phyloP scores from a whole-genome alignment of 2,888 invertebrate genomes.

The Tiliacea citrago region DNA sequence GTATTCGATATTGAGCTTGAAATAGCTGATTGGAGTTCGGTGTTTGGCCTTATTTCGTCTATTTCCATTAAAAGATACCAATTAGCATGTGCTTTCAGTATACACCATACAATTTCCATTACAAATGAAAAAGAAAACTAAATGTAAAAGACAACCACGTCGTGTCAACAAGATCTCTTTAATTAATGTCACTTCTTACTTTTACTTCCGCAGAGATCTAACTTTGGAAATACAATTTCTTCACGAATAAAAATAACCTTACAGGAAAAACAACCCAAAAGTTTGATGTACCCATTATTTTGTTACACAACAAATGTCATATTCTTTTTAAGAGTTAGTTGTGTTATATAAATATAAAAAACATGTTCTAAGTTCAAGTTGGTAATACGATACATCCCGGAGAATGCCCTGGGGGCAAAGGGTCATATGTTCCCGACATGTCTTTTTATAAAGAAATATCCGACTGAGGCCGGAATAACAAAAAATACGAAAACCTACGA shows the following conservation, averaged over 20 bases:
- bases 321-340: constrained; percentile 30
- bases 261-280: constrained; percentile 28
- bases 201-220: neutral
- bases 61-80: neutral
- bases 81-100: neutral
- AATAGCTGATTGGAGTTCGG: neutral
- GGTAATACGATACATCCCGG: constrained; percentile 52
- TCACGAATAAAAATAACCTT: neutral
- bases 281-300: constrained; percentile 41
- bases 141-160: neutral
- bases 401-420: constrained; percentile 50
- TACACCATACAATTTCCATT: neutral
- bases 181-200: constrained; percentile 18
- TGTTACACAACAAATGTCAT: constrained; percentile 27
- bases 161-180: neutral
- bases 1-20: neutral
- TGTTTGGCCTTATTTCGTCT: neutral
- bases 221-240: constrained; percentile 24
- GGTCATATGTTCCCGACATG: constrained; percentile 56
- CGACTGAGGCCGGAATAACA: constrained; percentile 30
- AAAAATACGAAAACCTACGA: constrained; percentile 36
- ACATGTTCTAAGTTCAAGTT: constrained; percentile 51
- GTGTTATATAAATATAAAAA: constrained; percentile 23
- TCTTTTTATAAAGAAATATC: constrained; percentile 59
- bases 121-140: neutral